phyloP scores from a whole-genome alignment of 2,113 vertebrate genomes.

The Lynx canadensis region DNA sequence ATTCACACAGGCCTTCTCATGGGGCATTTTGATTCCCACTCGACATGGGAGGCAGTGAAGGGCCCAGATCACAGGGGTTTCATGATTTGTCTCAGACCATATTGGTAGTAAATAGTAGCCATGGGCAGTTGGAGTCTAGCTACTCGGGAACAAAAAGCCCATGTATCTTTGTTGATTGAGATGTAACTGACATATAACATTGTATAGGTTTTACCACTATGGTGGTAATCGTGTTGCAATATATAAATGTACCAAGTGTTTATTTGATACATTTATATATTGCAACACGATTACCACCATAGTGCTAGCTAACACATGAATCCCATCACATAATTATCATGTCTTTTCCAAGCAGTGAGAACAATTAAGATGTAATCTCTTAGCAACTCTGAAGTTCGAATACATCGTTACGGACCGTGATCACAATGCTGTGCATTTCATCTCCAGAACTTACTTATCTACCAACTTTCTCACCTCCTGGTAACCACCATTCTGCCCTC shows the following conservation, averaged over 20 bases:
- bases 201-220: background rate
- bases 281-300: background rate
- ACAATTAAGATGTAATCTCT: background rate
- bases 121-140: background rate
- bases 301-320: background rate
- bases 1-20: background rate
- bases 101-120: background rate
- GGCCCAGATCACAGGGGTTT: no score
- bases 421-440: no score
- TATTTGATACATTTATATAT: no score
- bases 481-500: background rate
- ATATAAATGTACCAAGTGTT: no score
- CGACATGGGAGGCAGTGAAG: background rate
- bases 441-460: background rate
- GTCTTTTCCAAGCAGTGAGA: background rate
- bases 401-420: rapidly evolving
- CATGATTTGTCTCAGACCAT: background rate
- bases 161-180: background rate
- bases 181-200: background rate
- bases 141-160: background rate
- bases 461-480: background rate
- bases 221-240: no score
- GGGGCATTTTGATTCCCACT: background rate
- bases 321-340: background rate
- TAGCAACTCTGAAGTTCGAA: background rate